Evolutionary conservation across 2,888 invertebrate genomes (phyloP).

Genomic region (Cheilosia scutellata): DNA sequence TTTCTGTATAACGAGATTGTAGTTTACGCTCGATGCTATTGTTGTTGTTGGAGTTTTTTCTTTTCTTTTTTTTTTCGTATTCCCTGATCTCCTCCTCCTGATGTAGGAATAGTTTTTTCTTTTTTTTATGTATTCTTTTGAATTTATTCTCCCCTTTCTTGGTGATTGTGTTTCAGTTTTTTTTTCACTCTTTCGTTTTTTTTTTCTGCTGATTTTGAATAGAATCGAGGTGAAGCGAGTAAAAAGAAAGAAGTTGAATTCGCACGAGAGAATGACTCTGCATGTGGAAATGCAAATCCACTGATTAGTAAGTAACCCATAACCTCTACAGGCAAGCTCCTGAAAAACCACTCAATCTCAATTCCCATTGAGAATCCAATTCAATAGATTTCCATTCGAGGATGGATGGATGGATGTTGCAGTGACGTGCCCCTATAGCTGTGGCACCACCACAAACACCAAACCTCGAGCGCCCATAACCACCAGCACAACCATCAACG

Average conservation of each 20-base stretch:
- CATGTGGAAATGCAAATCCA: conserved; percentile 69
- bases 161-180: conserved; percentile 50
- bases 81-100: conserved; percentile 24
- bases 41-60: conserved; percentile 62
- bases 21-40: conserved; percentile 67
- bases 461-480: not conserved
- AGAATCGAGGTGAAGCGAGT: conserved; percentile 31
- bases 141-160: conserved; percentile 61
- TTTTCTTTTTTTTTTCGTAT: conserved; percentile 25
- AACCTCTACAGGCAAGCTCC: conserved; percentile 51
- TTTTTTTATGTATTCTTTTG: conserved; percentile 57
- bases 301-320: conserved; percentile 75
- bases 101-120: not conserved
- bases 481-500: not conserved
- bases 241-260: conserved; percentile 13
- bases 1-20: conserved; percentile 74
- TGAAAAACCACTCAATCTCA: conserved; percentile 72
- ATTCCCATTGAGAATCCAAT: conserved; percentile 68
- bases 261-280: conserved; percentile 46
- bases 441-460: conserved; percentile 9
- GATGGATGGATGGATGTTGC: conserved; percentile 12
- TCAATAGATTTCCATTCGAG: conserved; percentile 74
- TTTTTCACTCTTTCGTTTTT: conserved; percentile 13
- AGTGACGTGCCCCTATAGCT: not conserved
- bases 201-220: conserved; percentile 45